Evolutionary conservation across 2,797 vertebrate species (phyloP).

Genomic region (Chelon labrosus): DNA sequence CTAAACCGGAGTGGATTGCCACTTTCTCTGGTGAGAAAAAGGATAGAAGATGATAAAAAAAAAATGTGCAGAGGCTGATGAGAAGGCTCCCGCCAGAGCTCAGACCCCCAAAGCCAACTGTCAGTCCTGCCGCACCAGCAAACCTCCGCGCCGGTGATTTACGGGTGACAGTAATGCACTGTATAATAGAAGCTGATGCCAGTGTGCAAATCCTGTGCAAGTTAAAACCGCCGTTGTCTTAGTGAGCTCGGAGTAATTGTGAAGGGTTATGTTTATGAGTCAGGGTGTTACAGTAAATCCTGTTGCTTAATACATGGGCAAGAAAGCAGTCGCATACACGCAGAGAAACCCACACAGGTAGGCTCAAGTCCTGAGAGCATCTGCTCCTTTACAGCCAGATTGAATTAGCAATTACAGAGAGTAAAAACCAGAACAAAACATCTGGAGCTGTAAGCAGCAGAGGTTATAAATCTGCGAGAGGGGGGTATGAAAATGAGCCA

Average conservation of each 20-base stretch:
- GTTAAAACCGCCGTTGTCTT: conserved; percentile 49
- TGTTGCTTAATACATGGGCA: conserved; percentile 65
- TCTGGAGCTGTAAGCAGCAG: conserved; percentile 86
- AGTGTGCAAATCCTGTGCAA: conserved; percentile 49
- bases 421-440: conserved; percentile 85
- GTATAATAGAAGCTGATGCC: conserved; percentile 74
- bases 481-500: conserved; percentile 84
- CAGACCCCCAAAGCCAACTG: conserved; percentile 62
- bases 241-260: conserved; percentile 67
- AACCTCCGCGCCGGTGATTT: conserved; percentile 67
- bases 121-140: conserved; percentile 54
- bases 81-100: conserved; percentile 68
- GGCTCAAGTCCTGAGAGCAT: conserved; percentile 78
- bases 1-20: conserved; percentile 70
- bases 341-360: conserved; percentile 74
- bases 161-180: conserved; percentile 58
- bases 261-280: conserved; percentile 78
- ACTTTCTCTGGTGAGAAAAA: conserved; percentile 81
- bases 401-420: conserved; percentile 87
- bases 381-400: conserved; percentile 86
- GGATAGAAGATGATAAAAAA: conserved; percentile 59
- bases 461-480: conserved; percentile 82
- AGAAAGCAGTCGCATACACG: conserved; percentile 35
- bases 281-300: conserved; percentile 73
- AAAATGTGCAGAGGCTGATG: conserved; percentile 46